These are phyloP conservation scores for Rapana venosa DNA, from an alignment of 2,888 invertebrate species.

Conservation along the genomic window DNA sequence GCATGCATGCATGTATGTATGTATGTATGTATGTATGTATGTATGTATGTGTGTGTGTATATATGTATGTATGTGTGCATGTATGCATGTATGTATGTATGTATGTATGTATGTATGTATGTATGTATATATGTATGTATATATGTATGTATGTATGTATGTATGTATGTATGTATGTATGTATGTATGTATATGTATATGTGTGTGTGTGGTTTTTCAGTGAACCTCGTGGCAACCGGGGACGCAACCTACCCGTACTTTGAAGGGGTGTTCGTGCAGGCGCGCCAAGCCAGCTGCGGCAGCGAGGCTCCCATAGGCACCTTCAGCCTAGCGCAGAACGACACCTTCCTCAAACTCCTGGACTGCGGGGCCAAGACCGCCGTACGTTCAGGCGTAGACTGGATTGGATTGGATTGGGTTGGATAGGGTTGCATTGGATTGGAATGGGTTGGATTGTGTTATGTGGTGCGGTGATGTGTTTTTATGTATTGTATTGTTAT, in stretches of 20 bases:
- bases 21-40: neutral
- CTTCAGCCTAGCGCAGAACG: neutral
- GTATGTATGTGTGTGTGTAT: neutral
- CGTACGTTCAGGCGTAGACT: neutral
- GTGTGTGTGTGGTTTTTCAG: neutral
- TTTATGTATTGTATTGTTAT: too few relatives aligned
- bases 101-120: constrained; percentile 9
- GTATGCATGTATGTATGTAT: constrained; percentile 16
- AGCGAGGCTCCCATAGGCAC: neutral
- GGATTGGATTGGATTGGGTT: too few relatives aligned
- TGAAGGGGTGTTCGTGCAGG: constrained; percentile 41
- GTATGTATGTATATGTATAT: constrained; percentile 7
- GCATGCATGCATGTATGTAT: neutral
- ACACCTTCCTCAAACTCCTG: constrained; percentile 10
- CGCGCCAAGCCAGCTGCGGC: neutral
- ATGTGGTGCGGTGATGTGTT: too few relatives aligned
- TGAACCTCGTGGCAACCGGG: neutral
- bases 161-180: constrained; percentile 13
- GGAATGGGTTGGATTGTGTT: too few relatives aligned
- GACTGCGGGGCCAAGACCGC: neutral
- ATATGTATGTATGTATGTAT: neutral
- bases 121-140: neutral
- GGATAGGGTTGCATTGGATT: too few relatives aligned
- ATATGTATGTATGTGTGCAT: neutral
- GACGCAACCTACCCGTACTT: neutral